Conservation (phyloP, 2,797 vertebrate genomes). For the Hipposideros larvatus region DNA sequence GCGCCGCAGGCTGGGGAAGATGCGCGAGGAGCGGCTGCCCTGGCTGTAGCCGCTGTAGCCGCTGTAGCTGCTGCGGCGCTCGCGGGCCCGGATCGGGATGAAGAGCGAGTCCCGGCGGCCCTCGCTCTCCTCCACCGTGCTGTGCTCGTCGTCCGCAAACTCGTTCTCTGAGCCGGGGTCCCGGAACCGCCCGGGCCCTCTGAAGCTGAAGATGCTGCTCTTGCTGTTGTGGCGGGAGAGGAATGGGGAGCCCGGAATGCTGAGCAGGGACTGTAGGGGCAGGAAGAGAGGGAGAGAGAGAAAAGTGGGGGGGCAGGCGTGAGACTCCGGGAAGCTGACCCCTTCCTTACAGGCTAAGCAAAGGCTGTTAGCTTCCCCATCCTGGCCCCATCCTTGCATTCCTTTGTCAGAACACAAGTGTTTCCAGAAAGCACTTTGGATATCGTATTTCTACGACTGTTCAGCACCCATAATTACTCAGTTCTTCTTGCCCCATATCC, state of each 20-base stretch:
- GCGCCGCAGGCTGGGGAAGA: slow-evolving; percentile 95
- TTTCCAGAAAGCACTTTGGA: background rate
- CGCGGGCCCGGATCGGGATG: slow-evolving; percentile 94
- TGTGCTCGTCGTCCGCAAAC: slow-evolving; percentile 99
- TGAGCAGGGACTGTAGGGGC: slow-evolving; percentile 94
- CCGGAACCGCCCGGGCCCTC: slow-evolving; percentile 91
- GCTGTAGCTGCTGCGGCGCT: slow-evolving; percentile 98
- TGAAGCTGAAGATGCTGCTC: slow-evolving; percentile 99
- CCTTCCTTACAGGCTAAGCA: accelerated
- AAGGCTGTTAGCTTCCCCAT: accelerated
- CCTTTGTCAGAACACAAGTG: background rate
- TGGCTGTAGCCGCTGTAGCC: slow-evolving; percentile 99
- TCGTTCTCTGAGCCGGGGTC: slow-evolving; percentile 98
- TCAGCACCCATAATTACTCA: background rate
- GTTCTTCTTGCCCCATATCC: background rate
- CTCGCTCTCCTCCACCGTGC: slow-evolving; percentile 98
- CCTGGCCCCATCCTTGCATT: background rate
- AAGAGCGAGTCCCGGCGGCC: slow-evolving; percentile 97
- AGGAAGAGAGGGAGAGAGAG: accelerated
- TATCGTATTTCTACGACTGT: background rate
- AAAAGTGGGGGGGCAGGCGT: background rate
- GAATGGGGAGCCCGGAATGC: slow-evolving; percentile 98
- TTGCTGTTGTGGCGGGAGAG: slow-evolving; percentile 98
- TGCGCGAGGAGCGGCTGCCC: slow-evolving; percentile 94
- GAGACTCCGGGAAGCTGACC: accelerated